phyloP scores from a whole-genome alignment of 1,140 invertebrate genomes.

The Nephotettix cincticeps region DNA sequence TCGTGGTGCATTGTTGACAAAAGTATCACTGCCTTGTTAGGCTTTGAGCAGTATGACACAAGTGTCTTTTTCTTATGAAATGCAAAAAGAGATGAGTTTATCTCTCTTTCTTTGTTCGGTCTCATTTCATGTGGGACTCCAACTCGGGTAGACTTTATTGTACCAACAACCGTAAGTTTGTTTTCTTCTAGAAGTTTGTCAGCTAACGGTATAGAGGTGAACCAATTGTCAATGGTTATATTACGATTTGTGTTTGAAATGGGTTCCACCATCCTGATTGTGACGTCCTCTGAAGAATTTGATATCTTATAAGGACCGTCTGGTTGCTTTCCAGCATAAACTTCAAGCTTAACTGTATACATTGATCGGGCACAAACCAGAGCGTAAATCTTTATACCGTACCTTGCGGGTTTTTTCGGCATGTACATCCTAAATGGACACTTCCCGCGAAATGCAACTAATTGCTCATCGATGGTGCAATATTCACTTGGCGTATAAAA shows the following conservation, averaged over 20 bases:
- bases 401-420: constrained; percentile 31
- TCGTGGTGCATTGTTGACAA: constrained; percentile 32
- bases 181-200: constrained; percentile 33
- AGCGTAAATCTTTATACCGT: constrained; percentile 8
- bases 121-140: constrained; percentile 31
- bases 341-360: constrained; percentile 25
- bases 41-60: constrained; percentile 35
- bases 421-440: constrained; percentile 44
- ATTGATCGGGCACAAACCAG: constrained; percentile 19
- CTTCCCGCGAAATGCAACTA: constrained; percentile 45
- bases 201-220: constrained; percentile 38
- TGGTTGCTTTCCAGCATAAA: constrained; percentile 40
- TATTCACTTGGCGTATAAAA: constrained; percentile 40
- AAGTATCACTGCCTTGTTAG: constrained; percentile 35
- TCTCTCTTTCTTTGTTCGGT: constrained; percentile 22
- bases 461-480: constrained; percentile 47
- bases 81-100: constrained; percentile 26
- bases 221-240: constrained; percentile 44
- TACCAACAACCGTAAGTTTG: constrained; percentile 41
- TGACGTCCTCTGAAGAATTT: constrained; percentile 42
- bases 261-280: constrained; percentile 43
- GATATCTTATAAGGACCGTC: constrained; percentile 40
- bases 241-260: constrained; percentile 44
- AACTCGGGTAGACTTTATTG: constrained; percentile 40
- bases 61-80: constrained; percentile 33